Evolutionary conservation across 2,888 invertebrate species (phyloP).

Genomic region (Alloscopus bannaensis): DNA sequence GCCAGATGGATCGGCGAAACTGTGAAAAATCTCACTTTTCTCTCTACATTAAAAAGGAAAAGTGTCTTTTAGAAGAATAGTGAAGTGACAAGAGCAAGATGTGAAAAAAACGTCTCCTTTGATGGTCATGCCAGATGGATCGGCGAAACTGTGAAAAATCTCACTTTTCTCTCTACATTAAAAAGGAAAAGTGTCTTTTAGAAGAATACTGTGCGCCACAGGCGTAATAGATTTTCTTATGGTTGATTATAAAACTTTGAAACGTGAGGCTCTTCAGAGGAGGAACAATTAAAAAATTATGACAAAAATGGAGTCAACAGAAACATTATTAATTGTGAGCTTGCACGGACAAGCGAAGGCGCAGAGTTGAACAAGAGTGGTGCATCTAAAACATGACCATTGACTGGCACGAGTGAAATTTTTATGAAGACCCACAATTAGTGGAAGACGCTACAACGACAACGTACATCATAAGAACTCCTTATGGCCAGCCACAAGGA

Average conservation of each 20-base stretch:
- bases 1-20: constrained; percentile 24
- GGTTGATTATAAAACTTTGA: constrained; percentile 8
- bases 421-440: neutral
- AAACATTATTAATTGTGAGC: too few species aligned
- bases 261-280: too few species aligned
- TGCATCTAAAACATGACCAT: constrained; percentile 22
- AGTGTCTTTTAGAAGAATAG: constrained; percentile 5
- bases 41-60: constrained; percentile 10
- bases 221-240: neutral
- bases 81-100: too few species aligned
- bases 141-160: constrained; percentile 28
- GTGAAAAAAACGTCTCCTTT: constrained; percentile 6
- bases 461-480: neutral
- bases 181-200: constrained; percentile 18
- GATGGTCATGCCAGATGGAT: constrained; percentile 20
- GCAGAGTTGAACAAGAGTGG: too few species aligned
- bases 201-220: neutral
- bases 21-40: constrained; percentile 25
- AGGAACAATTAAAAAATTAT: too few species aligned
- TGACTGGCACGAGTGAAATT: neutral
- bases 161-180: constrained; percentile 2
- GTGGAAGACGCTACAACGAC: neutral
- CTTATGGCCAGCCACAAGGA: constrained; percentile 72
- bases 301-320: too few species aligned
- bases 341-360: too few species aligned